Base-by-base conservation (phyloP, 2,797 vertebrate species). In the Decapterus maruadsi region DNA sequence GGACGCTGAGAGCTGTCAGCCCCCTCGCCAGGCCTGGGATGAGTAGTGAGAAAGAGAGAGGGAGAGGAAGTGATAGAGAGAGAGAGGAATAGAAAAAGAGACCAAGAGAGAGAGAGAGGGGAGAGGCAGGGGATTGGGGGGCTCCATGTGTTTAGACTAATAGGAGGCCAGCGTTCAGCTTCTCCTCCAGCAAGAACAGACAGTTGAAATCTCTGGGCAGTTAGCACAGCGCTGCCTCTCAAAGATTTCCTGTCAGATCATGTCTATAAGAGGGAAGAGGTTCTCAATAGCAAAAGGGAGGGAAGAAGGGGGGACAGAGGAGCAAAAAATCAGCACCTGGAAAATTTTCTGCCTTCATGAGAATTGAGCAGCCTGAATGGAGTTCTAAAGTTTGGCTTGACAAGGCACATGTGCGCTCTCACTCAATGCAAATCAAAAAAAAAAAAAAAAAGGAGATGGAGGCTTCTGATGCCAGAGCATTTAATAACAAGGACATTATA, bases 231-330 rank as follows among this genome's bases (percentile, higher is more conserved):
- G 93, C 95, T 97, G 96, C 95, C 95, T 97, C 94, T 96, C 96
- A 99, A 98, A 98, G 97, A 98, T 98, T 98, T 98, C 96, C 97
- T 98, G 98, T 99, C 98, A 99, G 96, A 98, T 97, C 20, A 94
- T 94, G 95, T 96, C 97, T 97, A 96, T 97, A 96, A 96, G 95
- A 96, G 95, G 96, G 96, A 86, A 97, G 96, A 97, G 95, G 92
- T 96, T 97, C 96, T 98, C 97, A 96, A 96, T 97, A 96, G 96
- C 90, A 89, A 87, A 85, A 81, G 78, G 73, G 85, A 42, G 58
- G 6, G 40, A 64, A 68, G 60, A 64, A 59, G 36, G 45, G 46
- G 72, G 51, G 40, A 29, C 51, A 42, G 36, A 31, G 29, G 55
- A 42, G 38, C 20, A 51, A 48, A 51, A 48, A 90, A 81, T 81